Conservation (phyloP, 2,797 vertebrate genomes). For the Oreochromis grahami region DNA sequence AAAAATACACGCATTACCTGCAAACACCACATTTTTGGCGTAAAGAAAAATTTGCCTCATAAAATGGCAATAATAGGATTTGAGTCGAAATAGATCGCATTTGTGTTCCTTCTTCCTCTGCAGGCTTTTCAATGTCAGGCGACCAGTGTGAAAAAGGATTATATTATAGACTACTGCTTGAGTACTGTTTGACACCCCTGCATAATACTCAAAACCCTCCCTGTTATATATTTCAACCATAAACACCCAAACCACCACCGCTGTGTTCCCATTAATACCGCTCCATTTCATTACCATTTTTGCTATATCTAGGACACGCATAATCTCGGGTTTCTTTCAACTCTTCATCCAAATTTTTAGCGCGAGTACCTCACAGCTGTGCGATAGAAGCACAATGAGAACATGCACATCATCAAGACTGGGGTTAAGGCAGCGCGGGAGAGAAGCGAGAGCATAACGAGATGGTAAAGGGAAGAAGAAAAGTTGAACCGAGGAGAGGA, state of each 20-base stretch:
- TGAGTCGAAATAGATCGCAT: conserved; percentile 9
- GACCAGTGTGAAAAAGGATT: conserved; percentile 49
- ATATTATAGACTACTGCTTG: conserved; percentile 31
- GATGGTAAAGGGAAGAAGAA: neutral
- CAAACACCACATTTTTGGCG: neutral
- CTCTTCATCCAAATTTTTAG: conserved; percentile 40
- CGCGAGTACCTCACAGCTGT: conserved; percentile 40
- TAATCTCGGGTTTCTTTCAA: conserved; percentile 61
- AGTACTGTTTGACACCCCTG: conserved; percentile 34
- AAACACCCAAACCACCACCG: conserved; percentile 44
- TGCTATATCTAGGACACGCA: conserved; percentile 65
- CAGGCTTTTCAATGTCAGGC: conserved; percentile 17
- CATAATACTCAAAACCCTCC: conserved; percentile 36
- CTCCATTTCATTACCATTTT: conserved; percentile 62
- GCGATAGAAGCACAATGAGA: conserved; percentile 32
- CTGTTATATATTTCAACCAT: conserved; percentile 57
- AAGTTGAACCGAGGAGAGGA: neutral
- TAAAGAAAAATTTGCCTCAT: neutral
- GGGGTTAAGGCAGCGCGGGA: neutral
- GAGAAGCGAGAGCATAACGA: neutral
- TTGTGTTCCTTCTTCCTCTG: conserved; percentile 13
- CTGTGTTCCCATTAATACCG: conserved; percentile 39
- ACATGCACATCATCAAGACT: conserved; percentile 2
- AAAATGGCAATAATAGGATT: conserved; percentile 31
- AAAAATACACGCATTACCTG: neutral